Evolutionary conservation across 2,113 vertebrate genomes (phyloP), one percentile per base, ranked within the genome.

Genomic region (Tachysurus vachellii): DNA sequence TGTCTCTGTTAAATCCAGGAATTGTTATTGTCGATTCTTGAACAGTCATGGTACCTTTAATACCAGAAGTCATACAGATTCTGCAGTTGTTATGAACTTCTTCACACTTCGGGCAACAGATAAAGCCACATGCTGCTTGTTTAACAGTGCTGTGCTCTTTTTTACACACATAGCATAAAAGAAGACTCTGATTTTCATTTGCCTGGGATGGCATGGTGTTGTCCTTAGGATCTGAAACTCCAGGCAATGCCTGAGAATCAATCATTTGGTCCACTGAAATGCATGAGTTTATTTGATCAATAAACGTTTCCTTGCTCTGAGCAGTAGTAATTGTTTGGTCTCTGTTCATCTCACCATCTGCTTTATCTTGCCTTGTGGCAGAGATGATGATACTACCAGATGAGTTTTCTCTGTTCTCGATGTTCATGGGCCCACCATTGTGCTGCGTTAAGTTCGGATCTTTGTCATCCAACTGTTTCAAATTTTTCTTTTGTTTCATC

Each of bases 11-110:
- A 88, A 90, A 90, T 70, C 95, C 94, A 10, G 86, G 83, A 80
- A 95, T 90, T 5, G 64, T 91, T 53, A 93, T 85, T 21, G 91
- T 88, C 62, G 93, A 3, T 10, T 86, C 85, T 47, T 61, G 87
- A 79, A 85, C 26, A 13, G 28, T 87, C 91, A 94, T 79, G 0
- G 80, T 89, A 12, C 92, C 94, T 0, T 0, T 17, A 68, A 92
- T 59, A 4, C 26, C 31, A 28, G 16, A 16, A 13, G 47, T 10
- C 21, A 12, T 53, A 79, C 88, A 84, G 23, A 17, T 21, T 50
- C 47, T 73, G 28, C 85, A 88, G 71, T 19, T 21, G 26, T n/a
- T 28, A 42, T 89, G 73, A 47, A 28, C n/a, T 53, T 86, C 66
- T 70, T 77, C 81, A 21, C 88, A 87, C 47, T 54, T 13, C 4